Evolutionary conservation across 2,113 vertebrate genomes (phyloP), one percentile per base, ranked within the genome.

Genomic region (Rhinopomastus cyanomelas): DNA sequence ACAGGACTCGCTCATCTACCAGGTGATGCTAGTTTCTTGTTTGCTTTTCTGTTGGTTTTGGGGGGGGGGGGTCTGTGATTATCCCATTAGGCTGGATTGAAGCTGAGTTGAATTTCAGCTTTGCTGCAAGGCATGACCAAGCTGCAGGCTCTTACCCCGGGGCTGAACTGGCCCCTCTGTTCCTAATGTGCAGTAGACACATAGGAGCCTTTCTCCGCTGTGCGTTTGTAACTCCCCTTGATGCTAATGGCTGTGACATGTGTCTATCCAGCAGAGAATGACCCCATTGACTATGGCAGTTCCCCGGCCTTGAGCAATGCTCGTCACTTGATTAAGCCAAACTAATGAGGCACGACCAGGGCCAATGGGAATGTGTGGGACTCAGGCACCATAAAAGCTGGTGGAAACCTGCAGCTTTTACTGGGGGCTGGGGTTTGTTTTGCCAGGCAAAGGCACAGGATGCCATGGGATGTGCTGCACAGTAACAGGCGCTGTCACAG

Each of bases 281-380:
- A 88, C 81, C 64, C 76, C 95, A 94, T 96, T 96, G 90, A 96
- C 91, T 75, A 27, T 46, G 4, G 62, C 90, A 32, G 90, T 18
- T 90, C 83, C 73, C 80, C 9, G 0, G 91, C 81, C 91, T 32
- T 14, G 25, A 89, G 91, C 30, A 8, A 9, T 86, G 91, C 94
- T 96, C 82, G 59, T 89, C 91, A 94, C 95, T 96, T 95, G 93
- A 96, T 96, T 96, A 96, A 95, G 88, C 95, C 95, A 93, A 95
- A 95, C 92, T 95, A 95, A 96, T 96, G 94, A 96, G 95, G 95
- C 94, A 95, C 89, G 8, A 51, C 91, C 14, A 0, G 65, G 82
- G 85, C 91, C 94, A 90, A 51, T 92, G 83, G 93, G 90, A 92
- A 74, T 49, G 66, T 80, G 81, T 75, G 83, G 69, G 88, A 92